Percentiles rank a stretch among this genome's conserved stretches.
phyloP scores from a whole-genome alignment of 2,113 vertebrate species.

The Oplegnathus fasciatus region DNA sequence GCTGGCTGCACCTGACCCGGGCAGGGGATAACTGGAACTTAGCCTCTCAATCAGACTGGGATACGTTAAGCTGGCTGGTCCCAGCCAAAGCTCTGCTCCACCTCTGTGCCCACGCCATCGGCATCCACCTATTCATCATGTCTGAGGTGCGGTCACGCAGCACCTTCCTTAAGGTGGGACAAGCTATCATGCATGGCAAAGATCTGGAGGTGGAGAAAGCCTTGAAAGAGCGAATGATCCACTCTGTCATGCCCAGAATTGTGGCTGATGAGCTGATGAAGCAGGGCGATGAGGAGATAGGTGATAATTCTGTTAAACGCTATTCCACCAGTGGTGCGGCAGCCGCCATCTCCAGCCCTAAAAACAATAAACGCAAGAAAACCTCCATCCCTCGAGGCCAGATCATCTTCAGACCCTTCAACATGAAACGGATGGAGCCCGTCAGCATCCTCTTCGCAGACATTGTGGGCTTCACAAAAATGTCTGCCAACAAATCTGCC shows the following conservation, averaged over 20 bases:
- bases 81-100: slow-evolving; percentile 93
- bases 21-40: slow-evolving; percentile 50
- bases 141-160: slow-evolving; percentile 96
- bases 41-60: slow-evolving; percentile 64
- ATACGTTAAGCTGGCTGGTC: slow-evolving; percentile 87
- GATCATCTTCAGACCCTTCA: slow-evolving; percentile 97
- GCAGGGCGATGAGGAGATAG: slow-evolving; percentile 95
- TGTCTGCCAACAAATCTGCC: slow-evolving; percentile 99
- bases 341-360: slow-evolving; percentile 88
- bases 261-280: slow-evolving; percentile 98
- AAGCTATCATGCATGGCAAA: slow-evolving; percentile 99
- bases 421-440: slow-evolving; percentile 98
- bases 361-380: slow-evolving; percentile 94
- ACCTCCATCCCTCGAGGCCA: slow-evolving; percentile 95
- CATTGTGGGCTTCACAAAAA: slow-evolving; percentile 98
- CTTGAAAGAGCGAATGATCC: slow-evolving; percentile 99
- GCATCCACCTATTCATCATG: slow-evolving; percentile 97
- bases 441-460: slow-evolving; percentile 99
- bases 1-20: slow-evolving; percentile 87
- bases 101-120: slow-evolving; percentile 93
- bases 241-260: slow-evolving; percentile 97
- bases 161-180: slow-evolving; percentile 98
- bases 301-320: slow-evolving; percentile 89
- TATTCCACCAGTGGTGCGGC: slow-evolving; percentile 87
- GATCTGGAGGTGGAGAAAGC: slow-evolving; percentile 99